phyloP scores from a whole-genome alignment of 1,140 invertebrate species.

The Delia radicum region DNA sequence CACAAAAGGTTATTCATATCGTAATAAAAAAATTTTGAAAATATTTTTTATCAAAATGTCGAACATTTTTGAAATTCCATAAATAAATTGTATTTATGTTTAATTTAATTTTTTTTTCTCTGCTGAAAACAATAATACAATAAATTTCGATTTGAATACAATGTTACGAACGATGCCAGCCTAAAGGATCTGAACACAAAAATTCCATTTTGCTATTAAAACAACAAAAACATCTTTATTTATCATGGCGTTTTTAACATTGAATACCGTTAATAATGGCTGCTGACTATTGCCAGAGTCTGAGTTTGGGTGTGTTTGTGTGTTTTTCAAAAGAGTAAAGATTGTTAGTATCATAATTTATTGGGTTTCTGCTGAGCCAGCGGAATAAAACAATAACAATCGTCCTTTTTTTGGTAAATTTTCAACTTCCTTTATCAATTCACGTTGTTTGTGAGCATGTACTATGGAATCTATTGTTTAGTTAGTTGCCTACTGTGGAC shows the following conservation, averaged over 20 bases:
- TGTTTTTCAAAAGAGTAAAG: slow-evolving; percentile 7
- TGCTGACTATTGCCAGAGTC: background rate
- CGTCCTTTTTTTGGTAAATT: background rate
- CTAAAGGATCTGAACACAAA: background rate
- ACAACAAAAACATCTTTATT: slow-evolving; percentile 1
- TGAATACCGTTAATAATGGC: slow-evolving; percentile 12
- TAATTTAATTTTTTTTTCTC: too few species aligned
- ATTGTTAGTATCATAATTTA: slow-evolving; percentile 9
- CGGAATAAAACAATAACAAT: background rate
- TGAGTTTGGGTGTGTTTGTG: background rate
- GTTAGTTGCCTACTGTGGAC: background rate
- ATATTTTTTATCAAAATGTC: too few species aligned
- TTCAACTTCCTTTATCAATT: background rate
- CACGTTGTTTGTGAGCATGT: background rate
- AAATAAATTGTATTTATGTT: too few species aligned
- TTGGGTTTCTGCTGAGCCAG: background rate
- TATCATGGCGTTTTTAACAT: background rate
- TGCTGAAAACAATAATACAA: slow-evolving; percentile 11
- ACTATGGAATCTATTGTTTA: background rate
- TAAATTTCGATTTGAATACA: slow-evolving; percentile 21
- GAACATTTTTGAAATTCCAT: too few species aligned
- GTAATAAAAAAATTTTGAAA: too few species aligned
- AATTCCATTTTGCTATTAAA: background rate
- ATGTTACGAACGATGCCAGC: background rate
- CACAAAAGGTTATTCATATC: too few species aligned